These are phyloP conservation scores for Microcebus murinus DNA, from an alignment of 2,113 vertebrate genomes.

Conservation along the genomic window DNA sequence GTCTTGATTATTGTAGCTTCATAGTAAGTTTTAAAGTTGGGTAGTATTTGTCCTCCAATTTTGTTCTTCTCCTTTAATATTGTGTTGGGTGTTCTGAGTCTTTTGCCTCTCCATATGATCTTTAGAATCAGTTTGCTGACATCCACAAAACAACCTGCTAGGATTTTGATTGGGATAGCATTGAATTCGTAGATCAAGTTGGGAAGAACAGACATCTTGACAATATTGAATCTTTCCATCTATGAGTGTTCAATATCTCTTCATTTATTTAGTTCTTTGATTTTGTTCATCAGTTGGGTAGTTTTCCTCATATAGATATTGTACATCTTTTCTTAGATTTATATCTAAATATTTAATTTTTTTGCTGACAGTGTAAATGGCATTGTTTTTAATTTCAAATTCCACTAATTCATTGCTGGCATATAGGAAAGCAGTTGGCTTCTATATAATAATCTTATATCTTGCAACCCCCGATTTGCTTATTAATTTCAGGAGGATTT, in stretches of 20 bases:
- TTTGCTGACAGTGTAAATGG: neutral
- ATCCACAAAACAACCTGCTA: neutral
- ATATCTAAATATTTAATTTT: neutral
- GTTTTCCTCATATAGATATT: neutral
- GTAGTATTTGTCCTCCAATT: neutral
- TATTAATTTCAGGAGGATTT: neutral
- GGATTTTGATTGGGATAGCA: neutral
- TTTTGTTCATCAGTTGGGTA: neutral
- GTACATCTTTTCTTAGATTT: neutral
- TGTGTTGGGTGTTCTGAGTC: neutral
- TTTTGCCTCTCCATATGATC: neutral
- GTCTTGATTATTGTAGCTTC: neutral
- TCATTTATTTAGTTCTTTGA: neutral
- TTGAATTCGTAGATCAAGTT: neutral
- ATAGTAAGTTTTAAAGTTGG: neutral
- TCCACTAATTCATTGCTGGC: neutral
- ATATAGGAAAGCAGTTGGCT: neutral
- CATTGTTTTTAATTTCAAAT: neutral
- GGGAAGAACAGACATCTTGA: neutral
- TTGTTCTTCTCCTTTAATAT: neutral
- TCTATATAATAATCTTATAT: neutral
- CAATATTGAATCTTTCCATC: neutral
- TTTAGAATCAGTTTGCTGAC: neutral
- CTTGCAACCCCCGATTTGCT: neutral
- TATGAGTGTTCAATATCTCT: neutral